Conservation (phyloP, 2,888 invertebrate species). For the Athalia circularis region DNA sequence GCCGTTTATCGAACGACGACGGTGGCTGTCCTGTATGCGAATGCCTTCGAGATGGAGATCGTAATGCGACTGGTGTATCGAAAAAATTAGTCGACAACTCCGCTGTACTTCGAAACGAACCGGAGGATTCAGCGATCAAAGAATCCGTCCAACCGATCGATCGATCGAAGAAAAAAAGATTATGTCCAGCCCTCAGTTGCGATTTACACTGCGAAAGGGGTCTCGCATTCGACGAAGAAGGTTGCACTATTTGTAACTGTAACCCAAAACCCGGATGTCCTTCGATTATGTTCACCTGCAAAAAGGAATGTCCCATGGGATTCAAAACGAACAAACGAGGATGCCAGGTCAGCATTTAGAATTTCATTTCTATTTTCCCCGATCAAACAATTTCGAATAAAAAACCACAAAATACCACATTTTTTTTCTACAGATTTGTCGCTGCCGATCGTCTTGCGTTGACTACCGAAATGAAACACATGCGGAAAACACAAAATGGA, state of each 20-base stretch:
- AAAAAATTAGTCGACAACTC: no score
- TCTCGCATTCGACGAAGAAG: conserved; percentile 66
- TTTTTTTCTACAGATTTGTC: conserved; percentile 62
- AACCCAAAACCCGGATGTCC: conserved; percentile 62
- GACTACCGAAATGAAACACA: conserved; percentile 65
- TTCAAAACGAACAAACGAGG: conserved; percentile 66
- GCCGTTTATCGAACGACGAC: conserved; percentile 61
- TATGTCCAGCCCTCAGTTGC: conserved; percentile 66
- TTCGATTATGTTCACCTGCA: conserved; percentile 57
- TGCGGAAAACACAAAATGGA: conserved; percentile 67
- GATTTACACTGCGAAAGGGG: conserved; percentile 67
- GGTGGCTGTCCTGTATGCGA: conserved; percentile 64
- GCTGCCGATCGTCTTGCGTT: conserved; percentile 65
- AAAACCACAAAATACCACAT: no score
- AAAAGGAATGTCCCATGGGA: conserved; percentile 66
- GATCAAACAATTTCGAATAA: not conserved
- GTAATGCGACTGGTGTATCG: no score
- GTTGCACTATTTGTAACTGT: conserved; percentile 68
- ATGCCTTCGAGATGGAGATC: conserved; percentile 51
- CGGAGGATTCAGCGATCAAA: conserved; percentile 50
- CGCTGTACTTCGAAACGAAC: conserved; percentile 2
- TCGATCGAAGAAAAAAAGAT: not conserved
- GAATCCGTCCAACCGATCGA: not conserved
- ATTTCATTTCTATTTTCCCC: not conserved
- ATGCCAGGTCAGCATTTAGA: conserved; percentile 62